These are phyloP conservation scores for Passer montanus DNA, from an alignment of 2,113 vertebrate species.

Conservation along the genomic window DNA sequence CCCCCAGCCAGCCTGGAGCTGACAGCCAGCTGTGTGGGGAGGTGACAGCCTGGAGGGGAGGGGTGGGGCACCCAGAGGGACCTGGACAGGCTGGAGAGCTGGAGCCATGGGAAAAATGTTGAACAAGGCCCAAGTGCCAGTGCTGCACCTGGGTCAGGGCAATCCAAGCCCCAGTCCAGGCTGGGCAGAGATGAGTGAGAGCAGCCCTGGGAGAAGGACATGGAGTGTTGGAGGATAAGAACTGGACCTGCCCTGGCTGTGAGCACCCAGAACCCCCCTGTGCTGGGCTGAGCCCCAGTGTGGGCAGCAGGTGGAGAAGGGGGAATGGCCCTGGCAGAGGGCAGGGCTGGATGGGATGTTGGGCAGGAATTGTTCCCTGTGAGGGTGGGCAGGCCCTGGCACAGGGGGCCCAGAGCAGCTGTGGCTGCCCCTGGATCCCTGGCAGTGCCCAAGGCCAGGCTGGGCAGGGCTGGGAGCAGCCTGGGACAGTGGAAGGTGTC, in stretches of 20 bases:
- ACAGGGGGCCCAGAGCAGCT: neutral
- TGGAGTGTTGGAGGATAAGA: neutral
- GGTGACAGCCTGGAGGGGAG: neutral
- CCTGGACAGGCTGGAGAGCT: neutral
- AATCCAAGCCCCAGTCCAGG: neutral
- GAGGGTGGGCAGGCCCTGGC: neutral
- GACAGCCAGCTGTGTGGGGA: neutral
- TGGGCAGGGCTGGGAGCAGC: rapidly evolving
- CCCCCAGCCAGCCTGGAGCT: neutral
- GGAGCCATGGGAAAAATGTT: too few relatives aligned
- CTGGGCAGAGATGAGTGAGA: rapidly evolving
- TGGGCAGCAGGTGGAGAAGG: neutral
- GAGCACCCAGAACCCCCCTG: neutral
- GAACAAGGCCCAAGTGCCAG: neutral
- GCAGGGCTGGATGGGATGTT: neutral
- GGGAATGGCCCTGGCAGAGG: neutral
- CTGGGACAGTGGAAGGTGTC: rapidly evolving
- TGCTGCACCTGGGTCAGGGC: neutral
- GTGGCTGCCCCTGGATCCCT: neutral
- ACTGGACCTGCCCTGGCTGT: rapidly evolving
- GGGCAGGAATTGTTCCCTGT: neutral
- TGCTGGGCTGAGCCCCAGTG: rapidly evolving
- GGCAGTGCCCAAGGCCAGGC: rapidly evolving
- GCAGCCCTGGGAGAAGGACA: neutral
- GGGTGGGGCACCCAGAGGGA: neutral